Evolutionary conservation across 2,113 vertebrate genomes (phyloP).

Genomic region (Tragelaphus scriptus): DNA sequence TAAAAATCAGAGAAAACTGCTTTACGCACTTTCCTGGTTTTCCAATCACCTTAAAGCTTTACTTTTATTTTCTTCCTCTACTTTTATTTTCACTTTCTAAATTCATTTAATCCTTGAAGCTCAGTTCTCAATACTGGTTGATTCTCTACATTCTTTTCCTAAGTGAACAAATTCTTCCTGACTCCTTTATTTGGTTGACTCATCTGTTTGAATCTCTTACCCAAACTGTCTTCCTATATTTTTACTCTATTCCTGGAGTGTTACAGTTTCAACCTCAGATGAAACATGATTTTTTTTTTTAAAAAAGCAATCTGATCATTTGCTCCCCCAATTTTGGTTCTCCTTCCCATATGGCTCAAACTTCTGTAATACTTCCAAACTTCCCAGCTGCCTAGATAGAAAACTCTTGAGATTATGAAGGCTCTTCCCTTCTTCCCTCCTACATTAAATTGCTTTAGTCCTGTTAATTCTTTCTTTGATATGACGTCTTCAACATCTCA

Average conservation of each 20-base stretch:
- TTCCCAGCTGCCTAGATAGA: background rate
- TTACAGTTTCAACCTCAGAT: background rate
- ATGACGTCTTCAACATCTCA: background rate
- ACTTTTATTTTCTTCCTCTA: background rate
- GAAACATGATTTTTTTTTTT: background rate
- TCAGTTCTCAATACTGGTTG: background rate
- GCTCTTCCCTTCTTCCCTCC: background rate
- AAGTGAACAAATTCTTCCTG: slow-evolving; percentile 17
- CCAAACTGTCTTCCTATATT: background rate
- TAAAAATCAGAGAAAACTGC: background rate
- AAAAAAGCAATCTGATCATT: background rate
- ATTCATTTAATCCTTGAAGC: background rate
- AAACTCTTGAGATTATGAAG: background rate
- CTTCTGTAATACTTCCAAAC: background rate
- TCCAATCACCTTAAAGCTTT: background rate
- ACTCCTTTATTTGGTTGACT: background rate
- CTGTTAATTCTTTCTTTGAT: background rate
- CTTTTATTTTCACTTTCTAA: background rate
- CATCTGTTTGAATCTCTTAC: background rate
- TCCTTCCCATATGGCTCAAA: background rate
- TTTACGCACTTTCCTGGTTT: slow-evolving; percentile 1
- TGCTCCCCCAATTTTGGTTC: background rate
- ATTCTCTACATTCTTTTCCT: background rate
- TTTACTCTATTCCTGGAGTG: background rate
- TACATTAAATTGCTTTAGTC: background rate